phyloP scores from a whole-genome alignment of 2,113 vertebrate species.

The Hemiscyllium ocellatum region DNA sequence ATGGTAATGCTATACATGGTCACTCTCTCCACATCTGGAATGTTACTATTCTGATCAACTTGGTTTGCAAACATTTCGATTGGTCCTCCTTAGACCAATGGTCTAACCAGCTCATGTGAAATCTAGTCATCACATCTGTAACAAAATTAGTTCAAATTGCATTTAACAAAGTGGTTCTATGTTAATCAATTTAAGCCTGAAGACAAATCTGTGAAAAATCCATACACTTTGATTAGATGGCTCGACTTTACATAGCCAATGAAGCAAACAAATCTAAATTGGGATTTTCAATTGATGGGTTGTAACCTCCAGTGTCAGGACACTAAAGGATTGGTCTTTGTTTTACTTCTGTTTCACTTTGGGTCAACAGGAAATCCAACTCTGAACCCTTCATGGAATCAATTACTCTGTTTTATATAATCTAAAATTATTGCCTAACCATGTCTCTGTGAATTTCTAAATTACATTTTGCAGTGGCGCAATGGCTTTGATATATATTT shows the following conservation, averaged over 20 bases:
- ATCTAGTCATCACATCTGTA: background rate
- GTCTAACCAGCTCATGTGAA: background rate
- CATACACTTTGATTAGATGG: background rate
- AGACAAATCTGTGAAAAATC: background rate
- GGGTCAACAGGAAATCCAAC: background rate
- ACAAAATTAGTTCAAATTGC: background rate
- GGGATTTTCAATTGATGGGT: background rate
- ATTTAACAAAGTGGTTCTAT: background rate
- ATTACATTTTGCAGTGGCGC: background rate
- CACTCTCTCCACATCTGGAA: background rate
- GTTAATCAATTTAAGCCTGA: background rate
- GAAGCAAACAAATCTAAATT: background rate
- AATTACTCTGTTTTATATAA: background rate
- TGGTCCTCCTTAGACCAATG: background rate
- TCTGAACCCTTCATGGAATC: background rate
- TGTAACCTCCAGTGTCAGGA: background rate
- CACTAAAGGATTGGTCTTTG: background rate
- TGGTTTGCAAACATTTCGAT: background rate
- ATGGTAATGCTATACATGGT: background rate
- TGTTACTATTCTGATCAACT: background rate
- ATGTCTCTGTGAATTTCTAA: background rate
- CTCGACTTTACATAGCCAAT: background rate
- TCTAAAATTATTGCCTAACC: background rate
- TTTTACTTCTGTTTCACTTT: background rate
- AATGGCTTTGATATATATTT: background rate